A percentile compares a stretch with the other conserved stretches of the same genome.
These are phyloP conservation scores for Umimayanthus kanabou DNA, from an alignment of 92 coral and sea anemone genomes.

Conservation along the genomic window DNA sequence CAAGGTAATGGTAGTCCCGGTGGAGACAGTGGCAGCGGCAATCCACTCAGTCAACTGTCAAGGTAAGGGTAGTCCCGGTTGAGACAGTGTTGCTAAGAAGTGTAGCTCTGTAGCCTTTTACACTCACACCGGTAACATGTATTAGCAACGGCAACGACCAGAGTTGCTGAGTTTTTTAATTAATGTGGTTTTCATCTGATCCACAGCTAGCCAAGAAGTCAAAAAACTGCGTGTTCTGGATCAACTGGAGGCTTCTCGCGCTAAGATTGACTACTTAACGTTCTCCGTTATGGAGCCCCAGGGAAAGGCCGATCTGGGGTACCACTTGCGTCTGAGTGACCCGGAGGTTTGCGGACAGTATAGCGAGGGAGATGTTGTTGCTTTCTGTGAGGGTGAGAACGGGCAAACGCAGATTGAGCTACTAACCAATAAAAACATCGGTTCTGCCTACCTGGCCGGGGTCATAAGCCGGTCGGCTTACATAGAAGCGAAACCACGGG, in stretches of 20 bases:
- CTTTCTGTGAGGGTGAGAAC: conserved; percentile 80
- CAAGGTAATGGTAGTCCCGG: background rate
- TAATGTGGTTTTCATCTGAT: background rate
- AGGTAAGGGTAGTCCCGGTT: too few species aligned
- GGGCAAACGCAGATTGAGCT: conserved; percentile 71
- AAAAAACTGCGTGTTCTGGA: conserved; percentile 69
- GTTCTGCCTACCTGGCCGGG: conserved; percentile 87
- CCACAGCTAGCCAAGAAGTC: conserved; percentile 44
- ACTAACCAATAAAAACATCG: conserved; percentile 66
- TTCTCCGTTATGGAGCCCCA: conserved; percentile 40
- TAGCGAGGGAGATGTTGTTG: conserved; percentile 96
- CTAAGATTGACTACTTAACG: conserved; percentile 80
- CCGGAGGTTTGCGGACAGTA: conserved; percentile 67
- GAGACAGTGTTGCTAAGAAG: too few species aligned
- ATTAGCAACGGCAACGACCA: too few species aligned
- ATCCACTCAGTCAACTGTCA: background rate
- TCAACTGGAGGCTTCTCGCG: conserved; percentile 85
- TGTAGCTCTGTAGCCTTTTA: too few species aligned
- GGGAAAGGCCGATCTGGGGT: conserved; percentile 84
- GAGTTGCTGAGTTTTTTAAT: too few species aligned
- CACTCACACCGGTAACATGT: too few species aligned
- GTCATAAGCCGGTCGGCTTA: conserved; percentile 88
- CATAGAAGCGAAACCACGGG: conserved; percentile 81
- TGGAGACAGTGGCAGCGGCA: too few species aligned
- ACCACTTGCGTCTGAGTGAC: conserved; percentile 75